phyloP scores from a whole-genome alignment of 2,113 vertebrate genomes.

The Sinocyclocheilus grahami region DNA sequence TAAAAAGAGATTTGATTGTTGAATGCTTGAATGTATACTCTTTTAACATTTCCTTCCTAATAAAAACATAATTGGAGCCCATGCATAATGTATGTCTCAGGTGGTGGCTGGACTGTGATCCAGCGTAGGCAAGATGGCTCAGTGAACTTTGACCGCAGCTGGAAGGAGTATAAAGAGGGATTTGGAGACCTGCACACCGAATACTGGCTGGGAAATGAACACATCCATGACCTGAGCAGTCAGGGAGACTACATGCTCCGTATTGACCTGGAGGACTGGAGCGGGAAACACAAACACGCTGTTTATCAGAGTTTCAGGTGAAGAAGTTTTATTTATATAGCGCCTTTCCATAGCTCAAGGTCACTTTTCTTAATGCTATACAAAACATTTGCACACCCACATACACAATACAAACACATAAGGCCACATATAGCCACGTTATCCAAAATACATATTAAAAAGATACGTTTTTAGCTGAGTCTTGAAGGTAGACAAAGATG shows the following conservation, averaged over 20 bases:
- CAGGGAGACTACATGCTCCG: constrained; percentile 84
- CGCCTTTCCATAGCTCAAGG: too few species aligned
- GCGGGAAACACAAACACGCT: constrained; percentile 80
- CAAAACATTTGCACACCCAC: too few species aligned
- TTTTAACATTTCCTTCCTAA: not conserved
- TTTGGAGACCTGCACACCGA: constrained; percentile 82
- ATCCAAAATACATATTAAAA: too few species aligned
- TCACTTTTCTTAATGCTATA: too few species aligned
- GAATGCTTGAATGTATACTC: not conserved
- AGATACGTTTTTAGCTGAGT: too few species aligned
- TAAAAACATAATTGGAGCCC: not conserved
- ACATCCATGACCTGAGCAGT: constrained; percentile 83
- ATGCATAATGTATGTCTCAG: constrained; percentile 59
- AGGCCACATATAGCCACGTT: too few species aligned
- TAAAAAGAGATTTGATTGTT: constrained; percentile 28
- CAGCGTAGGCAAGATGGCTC: constrained; percentile 83
- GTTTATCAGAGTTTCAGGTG: constrained; percentile 88
- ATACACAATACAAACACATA: too few species aligned
- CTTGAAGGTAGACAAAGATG: too few species aligned
- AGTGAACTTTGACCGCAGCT: constrained; percentile 82
- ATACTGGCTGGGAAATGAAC: constrained; percentile 87
- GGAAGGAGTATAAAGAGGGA: constrained; percentile 85
- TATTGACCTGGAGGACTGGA: constrained; percentile 88
- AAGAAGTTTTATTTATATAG: not conserved
- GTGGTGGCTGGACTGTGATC: constrained; percentile 86